phyloP scores from a whole-genome alignment of 2,113 vertebrate genomes.

The Strix uralensis region DNA sequence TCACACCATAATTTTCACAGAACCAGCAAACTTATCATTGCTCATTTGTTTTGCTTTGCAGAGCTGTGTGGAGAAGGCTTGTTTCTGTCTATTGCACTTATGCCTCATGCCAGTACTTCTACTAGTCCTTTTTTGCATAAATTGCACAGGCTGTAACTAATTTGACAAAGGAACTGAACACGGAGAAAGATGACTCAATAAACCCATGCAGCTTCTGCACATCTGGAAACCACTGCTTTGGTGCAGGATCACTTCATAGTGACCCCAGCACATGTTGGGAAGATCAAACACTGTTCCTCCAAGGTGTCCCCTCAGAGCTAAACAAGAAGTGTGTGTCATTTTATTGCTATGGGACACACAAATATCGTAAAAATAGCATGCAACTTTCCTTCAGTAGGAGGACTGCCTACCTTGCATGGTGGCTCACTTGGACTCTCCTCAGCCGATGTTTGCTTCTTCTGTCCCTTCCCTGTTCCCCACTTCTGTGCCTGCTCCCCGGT shows the following conservation, averaged over 20 bases:
- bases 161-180: background rate
- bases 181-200: background rate
- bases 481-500: background rate
- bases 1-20: background rate
- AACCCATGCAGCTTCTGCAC: background rate
- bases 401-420: background rate
- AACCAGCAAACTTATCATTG: background rate
- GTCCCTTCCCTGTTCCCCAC: background rate
- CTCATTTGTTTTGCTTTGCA: background rate
- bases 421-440: background rate
- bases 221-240: background rate
- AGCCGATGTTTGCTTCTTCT: background rate
- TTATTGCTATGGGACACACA: background rate
- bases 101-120: background rate
- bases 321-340: background rate
- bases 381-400: background rate
- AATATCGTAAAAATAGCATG: background rate
- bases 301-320: background rate
- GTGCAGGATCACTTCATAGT: background rate
- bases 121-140: background rate
- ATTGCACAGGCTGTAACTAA: background rate
- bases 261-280: background rate
- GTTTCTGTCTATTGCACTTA: background rate
- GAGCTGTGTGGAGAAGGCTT: background rate
- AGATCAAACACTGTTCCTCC: background rate